Conservation (phyloP, 2,113 vertebrate genomes). For the Syngnathus floridae region DNA sequence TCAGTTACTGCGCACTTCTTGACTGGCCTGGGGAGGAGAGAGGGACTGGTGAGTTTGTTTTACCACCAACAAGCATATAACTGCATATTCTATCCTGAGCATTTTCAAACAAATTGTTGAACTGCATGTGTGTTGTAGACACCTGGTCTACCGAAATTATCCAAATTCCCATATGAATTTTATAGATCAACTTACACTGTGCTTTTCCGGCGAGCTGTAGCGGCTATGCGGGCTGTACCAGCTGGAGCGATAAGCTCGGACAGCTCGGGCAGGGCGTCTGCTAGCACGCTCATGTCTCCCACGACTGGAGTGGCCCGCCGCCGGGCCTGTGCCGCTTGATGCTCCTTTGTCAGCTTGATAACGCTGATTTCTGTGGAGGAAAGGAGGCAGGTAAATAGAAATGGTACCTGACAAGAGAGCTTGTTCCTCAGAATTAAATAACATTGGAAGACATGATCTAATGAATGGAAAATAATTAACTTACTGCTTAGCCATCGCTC, state of each 20-base stretch:
- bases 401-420: too few species aligned
- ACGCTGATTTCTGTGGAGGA: constrained; percentile 77
- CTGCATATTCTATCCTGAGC: background rate
- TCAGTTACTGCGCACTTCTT: background rate
- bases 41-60: background rate
- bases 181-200: constrained; percentile 37
- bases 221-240: background rate
- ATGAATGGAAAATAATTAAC: constrained; percentile 35
- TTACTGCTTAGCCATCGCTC: constrained; percentile 88
- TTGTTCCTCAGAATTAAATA: background rate
- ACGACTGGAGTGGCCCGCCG: constrained; percentile 78
- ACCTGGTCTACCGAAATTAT: background rate
- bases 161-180: background rate
- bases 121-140: too few species aligned
- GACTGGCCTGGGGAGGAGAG: background rate
- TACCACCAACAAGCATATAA: too few species aligned
- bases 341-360: constrained; percentile 75
- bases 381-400: background rate
- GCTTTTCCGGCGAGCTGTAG: constrained; percentile 48
- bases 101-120: background rate
- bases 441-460: background rate
- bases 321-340: constrained; percentile 68
- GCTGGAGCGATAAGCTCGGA: constrained; percentile 61
- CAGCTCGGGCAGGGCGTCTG: constrained; percentile 84
- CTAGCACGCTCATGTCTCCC: constrained; percentile 82